Base-by-base conservation (phyloP, 2,888 invertebrate species). In the Drosophila melanosoma region DNA sequence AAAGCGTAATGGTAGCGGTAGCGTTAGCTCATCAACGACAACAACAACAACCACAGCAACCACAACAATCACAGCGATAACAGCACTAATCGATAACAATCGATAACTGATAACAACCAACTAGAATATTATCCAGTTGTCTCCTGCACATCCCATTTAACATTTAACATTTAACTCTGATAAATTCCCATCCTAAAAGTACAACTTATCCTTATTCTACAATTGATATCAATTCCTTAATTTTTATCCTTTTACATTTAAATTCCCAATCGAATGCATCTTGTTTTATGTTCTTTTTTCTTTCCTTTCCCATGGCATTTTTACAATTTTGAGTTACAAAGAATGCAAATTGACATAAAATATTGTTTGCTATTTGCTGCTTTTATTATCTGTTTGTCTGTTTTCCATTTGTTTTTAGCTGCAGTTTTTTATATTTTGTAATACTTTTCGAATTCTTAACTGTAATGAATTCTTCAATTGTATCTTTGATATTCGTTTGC, bases 1-100 rank as follows among this genome's bases (percentile, higher is more conserved):
- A 54, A 42, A 65, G 77, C 69, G 81, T 72, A 71, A 49, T 17
- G 62, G 78, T 80, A 79, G 77, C 53, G 65, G 80, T 76, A 79
- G 79, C 73, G 52, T 29, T 69, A 74, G 56, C 79, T 65, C 64
- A 63, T 49, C 62, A 45, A 26, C 15, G 49, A 48, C 17, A 23
- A 32, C 51, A 26, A 36, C 38, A 59, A 20, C 40, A 38, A 57
- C 36, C 29, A 38, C 42, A 54, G 38, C 69, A 49, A n/a, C 53
- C 67, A 29, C 65, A 45, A 45, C 51, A 54, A 56, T 29, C n/a
- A 66, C 51, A 63, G 36, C 26, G 29, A 53, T 49, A 54, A n/a
- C 54, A 62, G 17, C 29, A 64, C 62, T 58, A 69, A 29, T 29
- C 29, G 29, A 29, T 29, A 29, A 29, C 29, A 29, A 29, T 29